Evolutionary conservation across 2,113 vertebrate genomes (phyloP), one percentile per base, ranked within the genome.

Genomic region (Nycticebus coucang): DNA sequence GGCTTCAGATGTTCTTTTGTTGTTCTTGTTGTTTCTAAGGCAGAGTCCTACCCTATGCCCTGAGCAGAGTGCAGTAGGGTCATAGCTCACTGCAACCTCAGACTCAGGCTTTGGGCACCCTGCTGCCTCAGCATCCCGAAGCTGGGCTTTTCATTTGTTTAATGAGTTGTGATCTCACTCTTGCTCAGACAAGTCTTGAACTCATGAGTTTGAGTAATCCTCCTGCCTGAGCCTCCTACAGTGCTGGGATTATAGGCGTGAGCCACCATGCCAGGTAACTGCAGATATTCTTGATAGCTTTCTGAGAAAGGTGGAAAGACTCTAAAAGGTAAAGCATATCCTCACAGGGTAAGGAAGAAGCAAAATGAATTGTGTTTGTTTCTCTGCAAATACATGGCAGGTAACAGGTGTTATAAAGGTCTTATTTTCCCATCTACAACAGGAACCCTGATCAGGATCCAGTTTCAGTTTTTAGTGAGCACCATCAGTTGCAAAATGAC

Each of bases 261-360:
- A 50, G 45, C 45, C 45, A 50, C 45, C 10, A 10, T 50, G 45
- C 45, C 45, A 50, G 45, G 45, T 10, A 50, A 50, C 82, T 80
- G 15, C 17, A 94, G 68, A 72, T 85, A 85, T 57, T 93, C 72
- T 68, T 45, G 45, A 0, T 62, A 59, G 41, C 12, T 89, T 45
- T 93, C 77, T 82, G 45, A 60, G 45, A 95, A 84, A 89, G 37
- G n/a, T 71, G 18, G 5, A 86, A 81, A 91, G 35, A 91, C 17
- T 87, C 62, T 94, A 84, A 93, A 94, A 95, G 84, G 57, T 89
- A 92, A 91, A 79, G 71, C n/a, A 78, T 60, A 90, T 66, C 77
- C 64, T 87, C 45, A 72, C 0, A 93, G 14, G 14, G 89, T 59
- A 91, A 87, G 28, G 60, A 97, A 93, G 60, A 81, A 69, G 21